Percentiles rank a stretch among this genome's conserved stretches.
phyloP scores from a whole-genome alignment of 2,888 invertebrate species.

The Hedya salicella region DNA sequence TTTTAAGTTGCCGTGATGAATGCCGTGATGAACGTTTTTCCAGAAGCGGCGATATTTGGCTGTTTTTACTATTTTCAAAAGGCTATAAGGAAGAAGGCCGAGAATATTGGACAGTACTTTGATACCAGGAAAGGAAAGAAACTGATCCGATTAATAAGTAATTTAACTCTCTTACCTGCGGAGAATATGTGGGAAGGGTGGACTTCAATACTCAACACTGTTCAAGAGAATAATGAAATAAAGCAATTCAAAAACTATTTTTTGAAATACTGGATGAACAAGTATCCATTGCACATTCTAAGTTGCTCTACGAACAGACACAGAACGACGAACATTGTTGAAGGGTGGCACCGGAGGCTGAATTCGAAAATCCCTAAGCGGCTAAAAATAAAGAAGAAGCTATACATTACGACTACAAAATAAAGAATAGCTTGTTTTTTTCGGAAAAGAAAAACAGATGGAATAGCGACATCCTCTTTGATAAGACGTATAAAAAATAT shows the following conservation, averaged over 20 bases:
- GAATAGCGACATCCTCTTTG: too few species aligned
- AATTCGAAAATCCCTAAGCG: too few species aligned
- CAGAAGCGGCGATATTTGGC: constrained; percentile 6
- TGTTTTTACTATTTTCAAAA: constrained; percentile 6
- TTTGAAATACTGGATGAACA: constrained; percentile 2
- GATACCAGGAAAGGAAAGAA: constrained; percentile 7
- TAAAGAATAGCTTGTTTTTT: too few species aligned
- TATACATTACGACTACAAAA: too few species aligned
- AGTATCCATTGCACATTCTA: not conserved
- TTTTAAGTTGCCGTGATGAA: constrained; percentile 3
- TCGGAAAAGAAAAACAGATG: too few species aligned
- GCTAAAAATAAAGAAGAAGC: too few species aligned
- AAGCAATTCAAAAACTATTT: constrained; percentile 9
- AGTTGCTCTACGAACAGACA: not conserved
- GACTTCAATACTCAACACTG: constrained; percentile 26
- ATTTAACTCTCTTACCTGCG: constrained; percentile 27
- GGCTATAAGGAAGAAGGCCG: not conserved
- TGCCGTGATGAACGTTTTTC: constrained; percentile 12
- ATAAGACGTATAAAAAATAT: too few species aligned
- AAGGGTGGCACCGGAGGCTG: too few species aligned
- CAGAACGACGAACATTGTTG: too few species aligned
- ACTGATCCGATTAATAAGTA: constrained; percentile 3
- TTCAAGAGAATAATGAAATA: constrained; percentile 4
- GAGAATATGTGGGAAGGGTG: constrained; percentile 32
- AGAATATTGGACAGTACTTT: not conserved